Conservation (phyloP, 2,888 invertebrate species). For the Nomada fabriciana region DNA sequence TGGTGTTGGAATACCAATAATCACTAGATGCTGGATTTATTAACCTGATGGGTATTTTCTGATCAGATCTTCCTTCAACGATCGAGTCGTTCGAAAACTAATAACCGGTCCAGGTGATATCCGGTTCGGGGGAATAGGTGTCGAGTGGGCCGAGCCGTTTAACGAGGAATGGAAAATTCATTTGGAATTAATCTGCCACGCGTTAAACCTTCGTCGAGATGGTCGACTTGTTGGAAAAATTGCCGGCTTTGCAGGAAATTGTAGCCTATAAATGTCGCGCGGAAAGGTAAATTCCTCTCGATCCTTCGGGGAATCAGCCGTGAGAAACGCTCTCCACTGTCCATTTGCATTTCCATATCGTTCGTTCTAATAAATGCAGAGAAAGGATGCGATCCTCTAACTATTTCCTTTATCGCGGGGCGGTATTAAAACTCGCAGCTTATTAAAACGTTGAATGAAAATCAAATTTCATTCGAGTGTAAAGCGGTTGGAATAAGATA, state of each 20-base stretch:
- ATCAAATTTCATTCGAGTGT: no score
- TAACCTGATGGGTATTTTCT: constrained; percentile 12
- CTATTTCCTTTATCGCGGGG: neutral
- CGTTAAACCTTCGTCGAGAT: constrained; percentile 1
- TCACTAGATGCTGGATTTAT: constrained; percentile 29
- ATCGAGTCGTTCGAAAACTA: constrained; percentile 41
- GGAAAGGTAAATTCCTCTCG: neutral
- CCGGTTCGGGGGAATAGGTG: constrained; percentile 26
- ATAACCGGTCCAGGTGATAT: constrained; percentile 60
- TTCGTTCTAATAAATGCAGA: neutral
- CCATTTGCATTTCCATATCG: constrained; percentile 26
- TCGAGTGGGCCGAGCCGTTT: constrained; percentile 36
- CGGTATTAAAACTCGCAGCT: neutral
- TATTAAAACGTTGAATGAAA: no score
- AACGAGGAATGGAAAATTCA: constrained; percentile 51
- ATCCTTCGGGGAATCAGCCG: neutral
- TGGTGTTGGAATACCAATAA: constrained; percentile 26
- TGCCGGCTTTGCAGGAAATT: constrained; percentile 42
- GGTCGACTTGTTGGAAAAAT: constrained; percentile 39
- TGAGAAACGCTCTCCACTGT: neutral
- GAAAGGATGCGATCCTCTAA: no score
- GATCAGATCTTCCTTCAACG: neutral
- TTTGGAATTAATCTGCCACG: constrained; percentile 55
- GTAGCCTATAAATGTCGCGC: constrained; percentile 6
- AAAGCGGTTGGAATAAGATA: no score